Evolutionary conservation across 2,797 vertebrate genomes (phyloP).

Genomic region (Acridotheres tristis): DNA sequence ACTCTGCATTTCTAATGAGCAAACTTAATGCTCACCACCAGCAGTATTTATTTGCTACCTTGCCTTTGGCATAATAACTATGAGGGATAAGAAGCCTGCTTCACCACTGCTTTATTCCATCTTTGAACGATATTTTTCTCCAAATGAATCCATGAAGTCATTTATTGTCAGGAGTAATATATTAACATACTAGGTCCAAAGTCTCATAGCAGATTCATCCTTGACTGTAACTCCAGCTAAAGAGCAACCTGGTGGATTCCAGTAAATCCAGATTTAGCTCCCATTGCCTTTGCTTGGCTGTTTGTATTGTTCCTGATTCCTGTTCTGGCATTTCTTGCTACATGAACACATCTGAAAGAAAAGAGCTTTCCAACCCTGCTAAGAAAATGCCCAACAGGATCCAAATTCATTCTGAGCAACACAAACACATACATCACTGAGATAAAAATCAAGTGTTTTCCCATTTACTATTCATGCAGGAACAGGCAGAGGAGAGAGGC

Average conservation of each 20-base stretch:
- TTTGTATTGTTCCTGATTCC: not conserved
- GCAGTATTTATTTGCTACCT: not conserved
- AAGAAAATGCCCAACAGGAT: not conserved
- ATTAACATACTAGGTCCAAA: not conserved
- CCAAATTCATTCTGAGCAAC: not conserved
- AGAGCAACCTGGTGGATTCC: not conserved
- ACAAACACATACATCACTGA: not conserved
- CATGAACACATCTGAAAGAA: not conserved
- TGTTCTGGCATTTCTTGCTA: not conserved
- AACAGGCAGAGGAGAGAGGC: not conserved
- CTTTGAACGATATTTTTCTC: not conserved
- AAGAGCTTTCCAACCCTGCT: not conserved
- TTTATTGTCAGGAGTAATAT: not conserved
- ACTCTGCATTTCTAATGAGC: conserved; percentile 53
- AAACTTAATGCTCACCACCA: conserved; percentile 22
- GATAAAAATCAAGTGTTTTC: not conserved
- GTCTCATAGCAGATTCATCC: not conserved
- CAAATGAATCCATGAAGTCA: not conserved
- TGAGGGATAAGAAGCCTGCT: not conserved
- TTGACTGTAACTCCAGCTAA: not conserved
- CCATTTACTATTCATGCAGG: not conserved
- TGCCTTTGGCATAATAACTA: conserved; percentile 1
- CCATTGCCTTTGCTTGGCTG: not conserved
- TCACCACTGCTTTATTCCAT: not conserved
- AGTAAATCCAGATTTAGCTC: not conserved